Base-by-base conservation (phyloP, 2,888 invertebrate species). In the Ennomos quercinarius region DNA sequence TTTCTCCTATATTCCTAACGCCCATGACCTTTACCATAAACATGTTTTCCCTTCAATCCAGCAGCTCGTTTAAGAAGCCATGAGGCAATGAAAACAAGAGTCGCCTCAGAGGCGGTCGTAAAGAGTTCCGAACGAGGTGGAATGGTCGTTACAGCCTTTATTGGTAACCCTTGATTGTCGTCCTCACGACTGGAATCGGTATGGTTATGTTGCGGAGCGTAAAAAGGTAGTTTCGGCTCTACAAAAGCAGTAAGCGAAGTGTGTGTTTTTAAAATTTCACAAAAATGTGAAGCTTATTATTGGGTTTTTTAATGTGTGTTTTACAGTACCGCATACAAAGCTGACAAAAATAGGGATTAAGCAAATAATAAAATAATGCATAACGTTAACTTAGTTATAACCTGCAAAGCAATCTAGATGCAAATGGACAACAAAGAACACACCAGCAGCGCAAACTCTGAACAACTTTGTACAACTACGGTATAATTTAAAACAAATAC, bases 71-170 rank as follows among this genome's bases (percentile, higher is more conserved):
- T 53, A 53, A 49, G 42, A 38, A 46, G 27, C 39, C 40, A 54
- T 64, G 42, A 38, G 48, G 27, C 39, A 38, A 54, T 64, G 59
- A 66, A 62, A 63, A 57, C 50, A 56, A 57, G 55, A 44, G 38
- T 52, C 43, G 45, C 56, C 52, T 36, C 44, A 17, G 48, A 45
- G 27, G 54, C 49, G 40, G 57, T 59, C 61, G 59, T 65, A 63
- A 65, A 59, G 35, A 50, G 11, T n/a, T 36, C 43, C 41, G 42
- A 61, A 55, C 37, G 51, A 46, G 54, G 46, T 42, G 47, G 54
- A 42, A 49, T 12, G 39, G 43, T 38, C 39, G 40, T 60, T 50
- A 46, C 55, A 37, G 36, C 48, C n/a, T 63, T 63, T 61, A 67
- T 17, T 41, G 59, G 47, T 38, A 27, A 38, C 51, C 55, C 43